These are phyloP conservation scores for Euglossa dilemma DNA, from an alignment of 1,140 invertebrate genomes.

Conservation along the genomic window DNA sequence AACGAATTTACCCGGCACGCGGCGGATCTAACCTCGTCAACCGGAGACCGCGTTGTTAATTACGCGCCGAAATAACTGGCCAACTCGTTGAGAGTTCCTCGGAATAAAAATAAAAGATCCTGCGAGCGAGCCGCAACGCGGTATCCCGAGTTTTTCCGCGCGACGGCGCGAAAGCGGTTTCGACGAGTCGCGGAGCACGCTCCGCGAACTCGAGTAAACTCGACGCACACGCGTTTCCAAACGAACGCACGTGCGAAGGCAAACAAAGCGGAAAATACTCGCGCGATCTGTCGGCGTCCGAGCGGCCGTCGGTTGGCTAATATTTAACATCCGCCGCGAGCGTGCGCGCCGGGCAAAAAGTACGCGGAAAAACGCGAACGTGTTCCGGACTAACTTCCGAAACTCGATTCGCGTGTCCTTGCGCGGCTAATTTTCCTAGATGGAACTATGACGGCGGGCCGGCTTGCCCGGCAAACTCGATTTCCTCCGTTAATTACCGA, in stretches of 20 bases:
- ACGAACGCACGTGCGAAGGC: not conserved
- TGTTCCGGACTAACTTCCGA: not conserved
- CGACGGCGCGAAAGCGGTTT: no score
- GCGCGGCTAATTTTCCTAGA: slow-evolving; percentile 3
- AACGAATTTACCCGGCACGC: no score
- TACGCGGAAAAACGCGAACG: not conserved
- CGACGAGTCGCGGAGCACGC: no score
- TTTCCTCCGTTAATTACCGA: slow-evolving; percentile 29
- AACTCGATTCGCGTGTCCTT: not conserved
- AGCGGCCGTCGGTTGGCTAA: not conserved
- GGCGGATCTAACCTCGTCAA: no score
- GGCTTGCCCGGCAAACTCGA: slow-evolving; percentile 4
- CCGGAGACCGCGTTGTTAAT: no score
- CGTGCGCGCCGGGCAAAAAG: not conserved
- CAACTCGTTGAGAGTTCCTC: no score
- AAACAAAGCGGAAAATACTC: not conserved
- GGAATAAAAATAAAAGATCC: no score
- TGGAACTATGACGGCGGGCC: slow-evolving; percentile 7
- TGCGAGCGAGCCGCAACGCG: no score
- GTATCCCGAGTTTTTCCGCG: no score
- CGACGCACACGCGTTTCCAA: not conserved
- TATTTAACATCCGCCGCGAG: not conserved
- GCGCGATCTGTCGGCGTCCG: not conserved
- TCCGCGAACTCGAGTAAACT: no score
- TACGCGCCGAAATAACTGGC: no score